phyloP scores from a whole-genome alignment of 2,797 vertebrate species.

The Clarias platycephalus region DNA sequence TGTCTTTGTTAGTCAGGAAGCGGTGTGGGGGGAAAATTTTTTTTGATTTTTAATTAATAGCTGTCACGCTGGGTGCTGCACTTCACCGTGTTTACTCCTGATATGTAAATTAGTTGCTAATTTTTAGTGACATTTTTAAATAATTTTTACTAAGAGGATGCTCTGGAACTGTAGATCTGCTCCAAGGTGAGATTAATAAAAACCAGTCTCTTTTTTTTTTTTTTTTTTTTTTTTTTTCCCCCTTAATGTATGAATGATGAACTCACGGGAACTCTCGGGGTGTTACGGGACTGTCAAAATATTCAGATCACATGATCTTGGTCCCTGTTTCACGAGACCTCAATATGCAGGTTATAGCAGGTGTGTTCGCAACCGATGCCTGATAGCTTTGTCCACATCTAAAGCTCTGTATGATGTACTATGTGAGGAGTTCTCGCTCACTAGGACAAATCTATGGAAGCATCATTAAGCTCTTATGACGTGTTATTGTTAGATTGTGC shows the following conservation, averaged over 20 bases:
- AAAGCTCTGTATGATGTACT: no score
- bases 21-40: slow-evolving; percentile 49
- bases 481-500: no score
- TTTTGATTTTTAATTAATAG: slow-evolving; percentile 65
- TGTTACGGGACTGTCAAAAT: background rate
- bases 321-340: background rate
- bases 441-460: no score
- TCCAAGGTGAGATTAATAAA: background rate
- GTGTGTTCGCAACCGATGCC: background rate
- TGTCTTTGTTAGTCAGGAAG: slow-evolving; percentile 59
- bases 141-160: background rate
- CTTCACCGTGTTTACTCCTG: background rate
- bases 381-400: no score
- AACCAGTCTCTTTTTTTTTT: no score
- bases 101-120: slow-evolving; percentile 11
- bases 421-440: no score
- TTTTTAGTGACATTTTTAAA: background rate
- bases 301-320: background rate
- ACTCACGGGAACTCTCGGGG: background rate
- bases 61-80: slow-evolving; percentile 6
- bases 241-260: background rate
- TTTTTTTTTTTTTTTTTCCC: background rate
- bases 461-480: no score
- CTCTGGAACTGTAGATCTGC: background rate
- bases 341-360: background rate